A percentile compares a stretch with the other conserved stretches of the same genome.
Conservation (phyloP, 2,797 vertebrate species). For the Austrolebias charrua region DNA sequence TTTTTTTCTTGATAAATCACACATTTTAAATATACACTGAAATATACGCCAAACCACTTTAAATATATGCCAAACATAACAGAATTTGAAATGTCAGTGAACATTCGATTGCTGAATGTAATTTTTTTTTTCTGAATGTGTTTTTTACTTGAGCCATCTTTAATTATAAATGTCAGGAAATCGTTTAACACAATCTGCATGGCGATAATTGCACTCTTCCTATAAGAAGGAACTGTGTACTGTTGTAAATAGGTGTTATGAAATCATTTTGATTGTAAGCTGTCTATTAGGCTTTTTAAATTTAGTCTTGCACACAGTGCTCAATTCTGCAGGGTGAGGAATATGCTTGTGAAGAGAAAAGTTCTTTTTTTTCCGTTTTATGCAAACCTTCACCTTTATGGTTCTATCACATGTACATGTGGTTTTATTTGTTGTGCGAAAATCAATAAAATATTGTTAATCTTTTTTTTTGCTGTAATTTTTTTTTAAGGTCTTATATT, state of each 20-base stretch:
- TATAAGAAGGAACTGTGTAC: conserved; percentile 48
- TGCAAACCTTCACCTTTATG: conserved; percentile 1
- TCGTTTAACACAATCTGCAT: conserved; percentile 35
- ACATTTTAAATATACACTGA: conserved; percentile 1
- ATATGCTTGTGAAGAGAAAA: conserved; percentile 9
- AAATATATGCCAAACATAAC: conserved; percentile 9
- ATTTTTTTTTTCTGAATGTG: conserved; percentile 2
- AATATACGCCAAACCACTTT: conserved; percentile 1
- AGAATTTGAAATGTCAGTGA: conserved; percentile 26
- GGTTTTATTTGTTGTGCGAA: not conserved
- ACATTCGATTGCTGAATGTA: conserved; percentile 29
- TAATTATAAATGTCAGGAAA: conserved; percentile 42
- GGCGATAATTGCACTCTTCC: conserved; percentile 41
- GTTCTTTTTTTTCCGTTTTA: not conserved
- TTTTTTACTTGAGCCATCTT: conserved; percentile 26
- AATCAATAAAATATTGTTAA: no score
- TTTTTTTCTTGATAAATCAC: not conserved
- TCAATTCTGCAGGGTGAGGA: conserved; percentile 4
- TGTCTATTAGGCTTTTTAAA: conserved; percentile 38
- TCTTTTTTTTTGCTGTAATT: no score
- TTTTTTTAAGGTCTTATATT: no score
- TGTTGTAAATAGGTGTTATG: conserved; percentile 53
- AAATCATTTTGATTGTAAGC: conserved; percentile 46
- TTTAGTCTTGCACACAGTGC: conserved; percentile 18
- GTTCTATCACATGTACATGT: not conserved